Conservation (phyloP, 2,888 invertebrate genomes). For the Drosophila demipolita region DNA sequence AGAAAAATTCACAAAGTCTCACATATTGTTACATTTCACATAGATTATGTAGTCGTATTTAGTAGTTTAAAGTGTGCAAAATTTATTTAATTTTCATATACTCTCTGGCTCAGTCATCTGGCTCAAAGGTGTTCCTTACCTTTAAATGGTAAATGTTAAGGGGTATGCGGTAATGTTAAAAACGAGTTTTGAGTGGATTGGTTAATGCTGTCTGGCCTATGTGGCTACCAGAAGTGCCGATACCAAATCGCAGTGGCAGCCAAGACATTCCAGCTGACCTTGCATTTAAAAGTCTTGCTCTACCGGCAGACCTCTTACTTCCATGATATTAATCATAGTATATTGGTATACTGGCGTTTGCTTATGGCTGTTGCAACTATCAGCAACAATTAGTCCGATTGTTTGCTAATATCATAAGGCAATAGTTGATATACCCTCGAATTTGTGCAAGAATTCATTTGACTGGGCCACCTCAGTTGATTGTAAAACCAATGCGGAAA, state of each 20-base stretch:
- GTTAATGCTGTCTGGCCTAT: slow-evolving; percentile 23
- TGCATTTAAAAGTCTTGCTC: slow-evolving; percentile 41
- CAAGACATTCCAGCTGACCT: slow-evolving; percentile 44
- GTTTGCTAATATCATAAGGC: slow-evolving; percentile 5
- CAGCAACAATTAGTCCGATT: slow-evolving; percentile 16
- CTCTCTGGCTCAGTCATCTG: no score
- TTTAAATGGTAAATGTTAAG: slow-evolving; percentile 13
- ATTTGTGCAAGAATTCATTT: slow-evolving; percentile 39
- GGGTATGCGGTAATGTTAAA: slow-evolving; percentile 19
- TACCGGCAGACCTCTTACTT: slow-evolving; percentile 50
- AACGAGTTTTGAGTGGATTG: slow-evolving; percentile 44
- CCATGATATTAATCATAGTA: slow-evolving; percentile 1
- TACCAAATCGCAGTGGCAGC: slow-evolving; percentile 18
- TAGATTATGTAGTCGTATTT: background rate
- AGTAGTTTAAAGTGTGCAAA: background rate
- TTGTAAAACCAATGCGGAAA: slow-evolving; percentile 44
- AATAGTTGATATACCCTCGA: slow-evolving; percentile 38
- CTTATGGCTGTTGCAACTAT: slow-evolving; percentile 6
- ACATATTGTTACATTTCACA: background rate
- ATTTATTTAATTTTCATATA: background rate
- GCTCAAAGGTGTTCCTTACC: slow-evolving; percentile 1
- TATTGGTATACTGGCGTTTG: background rate
- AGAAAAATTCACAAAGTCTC: background rate
- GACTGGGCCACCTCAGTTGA: slow-evolving; percentile 38
- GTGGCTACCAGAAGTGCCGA: slow-evolving; percentile 49